Evolutionary conservation across 2,888 invertebrate species (phyloP).

Genomic region (Chironomus riparius): DNA sequence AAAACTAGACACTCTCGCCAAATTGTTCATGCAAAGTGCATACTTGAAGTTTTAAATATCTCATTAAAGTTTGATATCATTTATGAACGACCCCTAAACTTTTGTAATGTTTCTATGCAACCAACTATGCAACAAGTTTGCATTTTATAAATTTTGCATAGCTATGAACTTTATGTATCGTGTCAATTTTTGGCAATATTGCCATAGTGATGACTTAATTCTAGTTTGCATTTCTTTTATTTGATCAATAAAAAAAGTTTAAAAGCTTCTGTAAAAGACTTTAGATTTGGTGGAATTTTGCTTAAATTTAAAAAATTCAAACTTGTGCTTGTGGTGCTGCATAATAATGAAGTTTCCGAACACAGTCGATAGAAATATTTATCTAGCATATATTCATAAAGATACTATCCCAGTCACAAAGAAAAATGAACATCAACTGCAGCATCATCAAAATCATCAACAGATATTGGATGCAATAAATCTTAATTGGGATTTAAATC

Average conservation of each 20-base stretch:
- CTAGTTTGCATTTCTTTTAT: not conserved
- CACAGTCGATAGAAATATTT: constrained; percentile 39
- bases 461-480: constrained; percentile 29
- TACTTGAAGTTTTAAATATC: no score
- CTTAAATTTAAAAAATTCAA: no score
- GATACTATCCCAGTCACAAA: not conserved
- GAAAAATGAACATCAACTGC: constrained; percentile 6
- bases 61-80: no score
- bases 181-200: not conserved
- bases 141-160: no score
- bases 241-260: not conserved
- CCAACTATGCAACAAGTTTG: not conserved
- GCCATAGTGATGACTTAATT: not conserved
- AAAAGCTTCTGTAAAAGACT: no score
- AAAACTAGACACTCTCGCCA: no score
- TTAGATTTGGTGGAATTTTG: not conserved
- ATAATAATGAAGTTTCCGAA: constrained; percentile 33
- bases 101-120: no score
- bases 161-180: not conserved
- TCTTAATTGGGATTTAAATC: constrained; percentile 32
- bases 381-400: constrained; percentile 37
- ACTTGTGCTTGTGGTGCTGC: no score
- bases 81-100: no score
- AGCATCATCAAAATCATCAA: not conserved
- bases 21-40: no score